Conservation (phyloP, 2,797 vertebrate species). For the Carcharodon carcharias region DNA sequence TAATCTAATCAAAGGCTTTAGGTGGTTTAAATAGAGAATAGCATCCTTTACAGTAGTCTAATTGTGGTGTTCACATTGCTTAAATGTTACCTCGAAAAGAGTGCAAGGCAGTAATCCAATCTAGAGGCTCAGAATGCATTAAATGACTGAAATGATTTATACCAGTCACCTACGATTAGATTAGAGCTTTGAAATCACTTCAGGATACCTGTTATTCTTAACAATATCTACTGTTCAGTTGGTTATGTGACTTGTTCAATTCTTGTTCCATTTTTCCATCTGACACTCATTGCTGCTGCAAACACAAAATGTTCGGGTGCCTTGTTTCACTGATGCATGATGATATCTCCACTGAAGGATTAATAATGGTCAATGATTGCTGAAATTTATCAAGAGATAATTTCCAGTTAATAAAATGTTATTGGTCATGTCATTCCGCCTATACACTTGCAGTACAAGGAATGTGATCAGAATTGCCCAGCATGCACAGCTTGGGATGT, state of each 20-base stretch:
- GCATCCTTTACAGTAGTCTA: neutral
- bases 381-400: neutral
- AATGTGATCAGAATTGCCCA: slow-evolving; percentile 14
- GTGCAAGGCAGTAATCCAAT: neutral
- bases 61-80: neutral
- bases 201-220: neutral
- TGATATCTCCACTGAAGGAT: neutral
- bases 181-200: neutral
- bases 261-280: neutral
- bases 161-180: neutral
- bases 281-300: neutral
- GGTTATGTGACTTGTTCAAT: neutral
- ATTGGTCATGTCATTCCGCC: neutral
- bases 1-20: neutral
- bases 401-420: neutral
- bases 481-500: too few relatives aligned
- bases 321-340: neutral
- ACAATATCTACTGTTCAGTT: neutral
- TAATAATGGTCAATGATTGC: neutral
- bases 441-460: neutral
- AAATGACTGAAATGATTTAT: neutral
- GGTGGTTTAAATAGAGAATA: neutral
- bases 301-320: neutral
- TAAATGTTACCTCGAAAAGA: neutral
- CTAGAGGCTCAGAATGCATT: neutral